phyloP scores from a whole-genome alignment of 2,113 vertebrate species.

The Eudyptes chrysolophus region DNA sequence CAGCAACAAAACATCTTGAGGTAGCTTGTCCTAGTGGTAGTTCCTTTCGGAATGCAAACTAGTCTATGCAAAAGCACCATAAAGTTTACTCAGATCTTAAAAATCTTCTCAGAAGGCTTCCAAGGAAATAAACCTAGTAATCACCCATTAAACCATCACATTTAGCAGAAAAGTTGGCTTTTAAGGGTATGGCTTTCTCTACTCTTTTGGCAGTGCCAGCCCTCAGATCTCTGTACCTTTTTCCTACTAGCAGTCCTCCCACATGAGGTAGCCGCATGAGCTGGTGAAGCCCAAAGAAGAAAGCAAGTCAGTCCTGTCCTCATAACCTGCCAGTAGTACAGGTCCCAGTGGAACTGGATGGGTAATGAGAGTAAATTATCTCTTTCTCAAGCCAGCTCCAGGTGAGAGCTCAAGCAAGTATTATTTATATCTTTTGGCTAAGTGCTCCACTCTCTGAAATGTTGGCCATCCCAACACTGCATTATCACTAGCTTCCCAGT shows the following conservation, averaged over 20 bases:
- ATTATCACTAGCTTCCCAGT: background rate
- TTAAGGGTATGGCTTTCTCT: background rate
- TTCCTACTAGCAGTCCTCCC: background rate
- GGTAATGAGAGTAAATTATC: background rate
- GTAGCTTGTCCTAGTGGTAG: background rate
- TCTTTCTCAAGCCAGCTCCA: background rate
- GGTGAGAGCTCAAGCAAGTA: background rate
- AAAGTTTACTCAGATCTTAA: background rate
- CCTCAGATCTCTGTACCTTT: background rate
- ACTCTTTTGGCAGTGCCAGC: background rate
- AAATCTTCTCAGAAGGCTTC: background rate
- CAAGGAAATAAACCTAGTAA: slow-evolving; percentile 7
- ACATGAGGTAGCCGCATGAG: background rate
- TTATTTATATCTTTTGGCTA: background rate
- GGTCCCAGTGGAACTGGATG: background rate
- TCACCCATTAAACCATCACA: background rate
- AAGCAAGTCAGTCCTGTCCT: background rate
- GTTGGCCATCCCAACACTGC: background rate
- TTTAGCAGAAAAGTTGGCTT: background rate
- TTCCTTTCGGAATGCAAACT: background rate
- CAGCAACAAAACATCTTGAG: background rate
- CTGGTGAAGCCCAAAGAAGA: background rate
- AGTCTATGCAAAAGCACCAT: background rate
- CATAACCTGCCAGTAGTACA: background rate
- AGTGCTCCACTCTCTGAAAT: background rate